A percentile compares a stretch with the other conserved stretches of the same genome.
Evolutionary conservation across 2,797 vertebrate genomes (phyloP).

Genomic region (Hipposideros larvatus): DNA sequence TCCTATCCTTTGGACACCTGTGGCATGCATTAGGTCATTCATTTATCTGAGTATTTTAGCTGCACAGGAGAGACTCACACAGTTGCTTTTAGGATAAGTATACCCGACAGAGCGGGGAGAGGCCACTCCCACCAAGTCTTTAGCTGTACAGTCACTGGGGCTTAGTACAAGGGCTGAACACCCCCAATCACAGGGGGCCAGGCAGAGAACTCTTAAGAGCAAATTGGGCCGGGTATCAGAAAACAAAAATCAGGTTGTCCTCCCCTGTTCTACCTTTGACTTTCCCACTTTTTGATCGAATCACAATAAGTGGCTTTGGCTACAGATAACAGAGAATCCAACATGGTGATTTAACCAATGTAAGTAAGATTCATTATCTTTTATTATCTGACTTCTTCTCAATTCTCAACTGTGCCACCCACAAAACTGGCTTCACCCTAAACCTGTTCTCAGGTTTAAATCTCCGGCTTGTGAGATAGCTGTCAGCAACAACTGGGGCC

Average conservation of each 20-base stretch:
- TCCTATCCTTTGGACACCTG: accelerated
- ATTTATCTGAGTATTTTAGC: neutral
- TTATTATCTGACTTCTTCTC: accelerated
- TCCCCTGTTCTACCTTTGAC: neutral
- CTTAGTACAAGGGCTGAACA: neutral
- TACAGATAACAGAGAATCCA: neutral
- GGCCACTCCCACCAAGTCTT: accelerated
- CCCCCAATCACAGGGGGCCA: neutral
- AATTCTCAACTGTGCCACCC: accelerated
- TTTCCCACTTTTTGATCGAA: neutral
- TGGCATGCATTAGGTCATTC: neutral
- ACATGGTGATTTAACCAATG: no score
- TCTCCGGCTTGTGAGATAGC: accelerated
- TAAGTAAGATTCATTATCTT: no score
- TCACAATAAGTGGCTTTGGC: neutral
- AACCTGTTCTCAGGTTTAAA: accelerated
- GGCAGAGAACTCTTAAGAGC: neutral
- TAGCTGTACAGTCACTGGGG: accelerated
- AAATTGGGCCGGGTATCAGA: accelerated
- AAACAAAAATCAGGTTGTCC: no score
- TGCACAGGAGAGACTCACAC: neutral
- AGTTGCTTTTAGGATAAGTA: neutral
- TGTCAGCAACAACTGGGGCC: accelerated
- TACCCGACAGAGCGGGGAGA: neutral
- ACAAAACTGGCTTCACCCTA: neutral